Base-by-base conservation (phyloP, 1,140 invertebrate genomes). In the Stenopsyche tienmushanensis region DNA sequence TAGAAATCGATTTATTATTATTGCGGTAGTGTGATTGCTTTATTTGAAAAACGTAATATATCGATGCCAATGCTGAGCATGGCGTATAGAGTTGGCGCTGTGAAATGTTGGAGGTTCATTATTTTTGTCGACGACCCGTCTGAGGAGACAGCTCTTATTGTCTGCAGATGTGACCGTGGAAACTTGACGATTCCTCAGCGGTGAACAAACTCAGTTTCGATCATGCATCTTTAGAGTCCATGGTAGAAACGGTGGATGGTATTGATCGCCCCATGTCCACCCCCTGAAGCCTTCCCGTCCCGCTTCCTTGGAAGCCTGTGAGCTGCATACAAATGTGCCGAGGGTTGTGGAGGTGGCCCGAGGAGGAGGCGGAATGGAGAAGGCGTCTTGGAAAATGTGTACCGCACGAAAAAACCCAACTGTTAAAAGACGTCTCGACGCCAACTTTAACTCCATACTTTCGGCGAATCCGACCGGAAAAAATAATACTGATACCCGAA, bases 141-240 rank as follows among this genome's bases (percentile, higher is more conserved):
- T n/a, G n/a, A n/a, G n/a, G n/a, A n/a, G n/a, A n/a, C n/a, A n/a
- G n/a, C n/a, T n/a, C n/a, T n/a, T n/a, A n/a, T n/a, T n/a, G n/a
- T n/a, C n/a, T n/a, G n/a, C n/a, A n/a, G n/a, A n/a, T n/a, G n/a
- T n/a, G n/a, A n/a, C n/a, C n/a, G n/a, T n/a, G n/a, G n/a, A n/a
- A n/a, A n/a, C n/a, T n/a, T n/a, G n/a, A n/a, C n/a, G n/a, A n/a
- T n/a, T n/a, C n/a, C n/a, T n/a, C n/a, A n/a, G n/a, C n/a, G n/a
- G n/a, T n/a, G n/a, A n/a, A n/a, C 47, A 3, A 20, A 7, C 7
- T 41, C 54, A 42, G 63, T 65, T 64, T 65, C 50, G 66, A 69
- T 69, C 67, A 44, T 69, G 66, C 66, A 69, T 62, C 64, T 64
- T 65, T 60, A 62, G 44, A 69, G 63, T 65, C 66, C 66, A 69